Evolutionary conservation across 2,113 vertebrate genomes (phyloP), one percentile per base, ranked within the genome.

Genomic region (Tinamus guttatus): DNA sequence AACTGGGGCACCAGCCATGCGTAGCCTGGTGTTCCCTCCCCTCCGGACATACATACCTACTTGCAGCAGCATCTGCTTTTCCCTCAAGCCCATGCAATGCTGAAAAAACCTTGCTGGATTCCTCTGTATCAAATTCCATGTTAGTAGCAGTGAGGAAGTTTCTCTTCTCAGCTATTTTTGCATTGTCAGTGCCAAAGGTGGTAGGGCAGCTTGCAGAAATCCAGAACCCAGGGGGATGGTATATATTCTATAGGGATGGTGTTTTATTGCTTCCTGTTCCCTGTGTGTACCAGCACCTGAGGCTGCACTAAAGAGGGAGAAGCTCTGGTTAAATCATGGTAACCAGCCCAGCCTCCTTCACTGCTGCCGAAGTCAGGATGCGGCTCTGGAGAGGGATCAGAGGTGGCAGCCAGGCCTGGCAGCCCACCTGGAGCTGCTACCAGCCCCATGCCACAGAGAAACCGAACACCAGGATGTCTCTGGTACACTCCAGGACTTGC

Each of bases 261-360:
- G 68, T 18, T 71, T 22, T 10, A 3, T 41, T 7, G 27, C 62
- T 27, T 64, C 56, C 20, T 69, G 43, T 13, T 20, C 0, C 0
- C 73, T 36, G 5, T 10, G n/a, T 41, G 59, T 65, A 40, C 9
- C n/a, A 78, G 65, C 77, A 78, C 45, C 51, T 32, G 24, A 2
- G 1, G 77, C n/a, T 70, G 54, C 40, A 27, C 22, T 1, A 4
- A 32, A 43, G 27, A 71, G 25, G 24, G 27, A 80, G 49, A 85
- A 82, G 17, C 24, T 68, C 47, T 36, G 28, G 21, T 43, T 75
- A 81, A 43, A 5, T 8, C 40, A 0, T 0, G 47, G 45, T 45
- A 28, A 16, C 52, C 52, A 54, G 51, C 51, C 51, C 51, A 52
- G 52, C 52, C 52, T 54, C 52, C 52, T 30, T 20, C 7, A 7